Percentiles rank a stretch among this genome's conserved stretches.
phyloP scores from a whole-genome alignment of 2,113 vertebrate species.

The Oenanthe melanoleuca region DNA sequence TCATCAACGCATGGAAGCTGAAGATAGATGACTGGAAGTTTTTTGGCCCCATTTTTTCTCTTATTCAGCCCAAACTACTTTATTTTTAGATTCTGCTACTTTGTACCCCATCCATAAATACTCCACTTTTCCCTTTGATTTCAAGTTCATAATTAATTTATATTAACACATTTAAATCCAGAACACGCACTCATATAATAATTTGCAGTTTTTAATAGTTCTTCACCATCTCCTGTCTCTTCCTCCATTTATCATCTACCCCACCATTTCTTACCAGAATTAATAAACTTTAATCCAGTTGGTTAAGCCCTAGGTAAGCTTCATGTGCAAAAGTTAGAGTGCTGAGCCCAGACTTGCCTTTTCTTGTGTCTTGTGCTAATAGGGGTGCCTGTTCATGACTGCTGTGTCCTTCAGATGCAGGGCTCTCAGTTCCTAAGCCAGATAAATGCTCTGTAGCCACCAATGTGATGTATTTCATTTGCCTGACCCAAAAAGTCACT shows the following conservation, averaged over 20 bases:
- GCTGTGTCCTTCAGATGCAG: neutral
- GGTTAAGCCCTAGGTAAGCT: neutral
- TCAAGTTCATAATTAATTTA: constrained; percentile 49
- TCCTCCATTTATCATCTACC: neutral
- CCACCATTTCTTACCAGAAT: neutral
- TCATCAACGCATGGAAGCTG: constrained; percentile 2
- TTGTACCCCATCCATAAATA: constrained; percentile 41
- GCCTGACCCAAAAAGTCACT: neutral
- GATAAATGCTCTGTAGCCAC: neutral
- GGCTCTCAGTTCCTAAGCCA: neutral
- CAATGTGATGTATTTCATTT: neutral
- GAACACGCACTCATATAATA: neutral
- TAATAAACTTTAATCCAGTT: neutral
- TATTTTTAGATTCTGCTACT: constrained; percentile 41
- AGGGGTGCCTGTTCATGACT: neutral
- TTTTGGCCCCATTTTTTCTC: constrained; percentile 27
- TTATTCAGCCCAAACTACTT: neutral
- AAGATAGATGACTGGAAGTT: neutral
- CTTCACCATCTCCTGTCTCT: neutral
- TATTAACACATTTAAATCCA: constrained; percentile 42
- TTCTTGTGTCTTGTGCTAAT: neutral
- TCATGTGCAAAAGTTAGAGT: neutral
- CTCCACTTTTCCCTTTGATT: neutral
- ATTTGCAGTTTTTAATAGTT: constrained; percentile 10
- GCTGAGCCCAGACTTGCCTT: neutral